Evolutionary conservation across 1,140 invertebrate genomes (phyloP).

Genomic region (Drosophila setifemur): DNA sequence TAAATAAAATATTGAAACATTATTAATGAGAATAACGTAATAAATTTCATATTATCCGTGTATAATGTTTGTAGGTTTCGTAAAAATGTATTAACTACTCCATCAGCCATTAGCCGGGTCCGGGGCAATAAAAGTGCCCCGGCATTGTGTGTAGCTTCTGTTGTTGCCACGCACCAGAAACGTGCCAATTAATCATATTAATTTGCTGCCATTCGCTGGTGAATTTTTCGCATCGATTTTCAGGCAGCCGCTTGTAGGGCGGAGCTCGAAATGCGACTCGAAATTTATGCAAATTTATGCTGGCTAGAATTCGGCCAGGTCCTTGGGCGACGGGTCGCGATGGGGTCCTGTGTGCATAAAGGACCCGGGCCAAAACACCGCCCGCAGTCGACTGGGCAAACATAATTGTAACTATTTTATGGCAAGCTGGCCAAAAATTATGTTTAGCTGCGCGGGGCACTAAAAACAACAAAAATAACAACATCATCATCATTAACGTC

Average conservation of each 20-base stretch:
- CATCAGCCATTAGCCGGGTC: background rate
- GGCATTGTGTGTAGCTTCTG: background rate
- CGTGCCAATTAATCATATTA: constrained; percentile 76
- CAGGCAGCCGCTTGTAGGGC: constrained; percentile 2
- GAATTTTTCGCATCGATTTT: constrained; percentile 62
- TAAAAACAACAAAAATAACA: constrained; percentile 7
- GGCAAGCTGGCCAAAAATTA: constrained; percentile 52
- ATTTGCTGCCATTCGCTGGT: constrained; percentile 53
- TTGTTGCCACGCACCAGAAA: constrained; percentile 32
- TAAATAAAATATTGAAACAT: no score
- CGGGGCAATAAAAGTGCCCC: background rate
- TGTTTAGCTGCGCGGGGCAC: constrained; percentile 27
- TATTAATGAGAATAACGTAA: no score
- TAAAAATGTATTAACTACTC: background rate
- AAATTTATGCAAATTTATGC: constrained; percentile 70
- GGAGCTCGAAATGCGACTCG: constrained; percentile 7
- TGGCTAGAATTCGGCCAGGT: constrained; percentile 22
- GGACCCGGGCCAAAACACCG: background rate
- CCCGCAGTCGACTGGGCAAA: constrained; percentile 38
- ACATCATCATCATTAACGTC: constrained; percentile 34
- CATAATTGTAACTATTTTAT: constrained; percentile 69
- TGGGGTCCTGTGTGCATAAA: no score
- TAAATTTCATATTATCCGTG: no score
- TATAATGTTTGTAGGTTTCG: no score
- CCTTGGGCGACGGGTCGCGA: background rate